Conservation (phyloP, 2,113 vertebrate genomes). For the Austrofundulus limnaeus region DNA sequence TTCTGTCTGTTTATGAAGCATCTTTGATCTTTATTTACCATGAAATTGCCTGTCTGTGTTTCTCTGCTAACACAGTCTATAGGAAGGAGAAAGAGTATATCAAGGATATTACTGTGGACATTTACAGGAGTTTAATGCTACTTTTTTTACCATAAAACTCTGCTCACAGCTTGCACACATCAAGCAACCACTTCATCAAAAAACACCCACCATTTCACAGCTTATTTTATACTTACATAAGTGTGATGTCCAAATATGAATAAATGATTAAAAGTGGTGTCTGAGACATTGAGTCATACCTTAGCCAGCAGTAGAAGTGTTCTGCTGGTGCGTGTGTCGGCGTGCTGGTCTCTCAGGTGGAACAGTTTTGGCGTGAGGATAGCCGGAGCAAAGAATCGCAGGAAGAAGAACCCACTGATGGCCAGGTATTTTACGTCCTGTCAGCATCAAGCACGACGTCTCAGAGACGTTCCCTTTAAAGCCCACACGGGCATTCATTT, state of each 20-base stretch:
- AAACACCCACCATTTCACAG: not conserved
- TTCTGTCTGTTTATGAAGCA: no score
- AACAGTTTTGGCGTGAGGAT: constrained; percentile 92
- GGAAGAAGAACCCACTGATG: constrained; percentile 90
- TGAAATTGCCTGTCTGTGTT: not conserved
- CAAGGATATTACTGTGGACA: not conserved
- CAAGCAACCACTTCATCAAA: not conserved
- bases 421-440: constrained; percentile 89
- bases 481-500: not conserved
- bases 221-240: constrained; percentile 23
- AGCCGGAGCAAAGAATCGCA: constrained; percentile 88
- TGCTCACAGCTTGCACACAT: constrained; percentile 12
- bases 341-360: constrained; percentile 87
- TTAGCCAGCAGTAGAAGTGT: constrained; percentile 90
- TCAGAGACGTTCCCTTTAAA: not conserved
- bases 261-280: constrained; percentile 38
- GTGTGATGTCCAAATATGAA: constrained; percentile 27
- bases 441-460: not conserved
- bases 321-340: constrained; percentile 84
- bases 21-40: no score
- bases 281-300: constrained; percentile 70
- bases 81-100: no score
- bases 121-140: not conserved
- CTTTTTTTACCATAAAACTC: not conserved
- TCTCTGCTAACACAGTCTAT: not conserved